Evolutionary conservation across 1,140 invertebrate species (phyloP), one percentile per base, ranked within the genome.

Genomic region (Aphidius ervi): DNA sequence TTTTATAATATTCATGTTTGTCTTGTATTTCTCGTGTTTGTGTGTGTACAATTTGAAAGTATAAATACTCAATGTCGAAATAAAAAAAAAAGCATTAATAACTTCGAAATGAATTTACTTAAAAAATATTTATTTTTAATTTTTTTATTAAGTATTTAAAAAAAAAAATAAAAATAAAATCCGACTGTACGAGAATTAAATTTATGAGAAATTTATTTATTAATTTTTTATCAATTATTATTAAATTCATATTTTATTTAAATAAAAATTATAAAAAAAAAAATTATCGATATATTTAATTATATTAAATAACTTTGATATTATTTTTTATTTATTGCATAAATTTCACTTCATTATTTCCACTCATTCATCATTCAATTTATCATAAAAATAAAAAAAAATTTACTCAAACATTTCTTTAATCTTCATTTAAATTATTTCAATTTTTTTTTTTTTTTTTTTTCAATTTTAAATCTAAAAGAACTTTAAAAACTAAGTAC

Each of bases 11-110:
- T 16, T 16, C 16, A 67, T 68, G 62, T 74, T 72, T 77, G 71
- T 73, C 70, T 75, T 77, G 75, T 77, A 67, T 70, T 72, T 72
- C 74, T 61, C 68, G 71, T 76, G 73, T 76, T 78, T 79, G 71
- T 78, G 73, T 74, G 62, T 74, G 72, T 75, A 74, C 70, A 77
- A 69, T 75, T 31, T 77, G 76, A 78, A 79, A 79, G 77, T 79
- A 79, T 79, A 78, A 78, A 79, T 79, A 79, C 76, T 79, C 76
- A 79, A 78, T 74, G 75, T 79, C 78, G 76, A 65, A 40, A 54
- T 55, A 62, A 37, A 58, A 37, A 10, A 47, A 39, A 46, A 9
- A 52, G 56, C 39, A 47, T 23, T 7, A 50, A 61, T 60, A n/a
- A 3, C 6, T 31, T 43, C 43, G 37, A 46, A 56, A 45, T 59